Evolutionary conservation across 1,140 invertebrate genomes (phyloP).

Genomic region (Lanistes nyassanus): DNA sequence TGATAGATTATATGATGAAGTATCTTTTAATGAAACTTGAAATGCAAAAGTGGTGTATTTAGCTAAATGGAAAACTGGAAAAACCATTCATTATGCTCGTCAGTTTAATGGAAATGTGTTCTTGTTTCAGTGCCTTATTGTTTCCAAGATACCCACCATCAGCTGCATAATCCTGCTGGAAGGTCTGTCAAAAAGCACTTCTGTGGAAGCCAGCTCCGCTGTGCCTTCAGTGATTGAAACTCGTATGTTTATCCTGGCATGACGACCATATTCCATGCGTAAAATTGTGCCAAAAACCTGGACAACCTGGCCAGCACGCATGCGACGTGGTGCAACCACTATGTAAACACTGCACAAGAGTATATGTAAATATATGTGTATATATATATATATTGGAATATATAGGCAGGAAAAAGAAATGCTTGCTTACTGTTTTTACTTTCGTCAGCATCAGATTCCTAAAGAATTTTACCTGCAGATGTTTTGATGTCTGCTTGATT

Average conservation of each 20-base stretch:
- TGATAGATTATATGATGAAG: too few relatives aligned
- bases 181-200: constrained; percentile 53
- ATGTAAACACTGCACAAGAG: constrained; percentile 55
- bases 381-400: too few relatives aligned
- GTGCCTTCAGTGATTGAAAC: constrained; percentile 54
- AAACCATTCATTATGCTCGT: neutral
- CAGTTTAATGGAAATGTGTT: neutral
- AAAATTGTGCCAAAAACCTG: constrained; percentile 58
- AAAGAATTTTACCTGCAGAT: too few relatives aligned
- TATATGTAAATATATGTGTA: too few relatives aligned
- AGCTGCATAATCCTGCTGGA: constrained; percentile 59
- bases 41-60: neutral
- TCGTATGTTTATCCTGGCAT: constrained; percentile 44
- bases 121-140: too few relatives aligned
- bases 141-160: constrained; percentile 40
- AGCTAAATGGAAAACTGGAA: neutral
- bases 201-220: constrained; percentile 45
- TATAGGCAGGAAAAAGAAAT: too few relatives aligned
- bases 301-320: constrained; percentile 58
- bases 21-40: too few relatives aligned
- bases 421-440: too few relatives aligned
- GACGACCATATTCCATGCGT: constrained; percentile 50
- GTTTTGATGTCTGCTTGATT: too few relatives aligned
- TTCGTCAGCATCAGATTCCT: too few relatives aligned
- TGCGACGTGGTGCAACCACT: constrained; percentile 53